Conservation (phyloP, 2,797 vertebrate genomes). For the Epinephelus awoara region DNA sequence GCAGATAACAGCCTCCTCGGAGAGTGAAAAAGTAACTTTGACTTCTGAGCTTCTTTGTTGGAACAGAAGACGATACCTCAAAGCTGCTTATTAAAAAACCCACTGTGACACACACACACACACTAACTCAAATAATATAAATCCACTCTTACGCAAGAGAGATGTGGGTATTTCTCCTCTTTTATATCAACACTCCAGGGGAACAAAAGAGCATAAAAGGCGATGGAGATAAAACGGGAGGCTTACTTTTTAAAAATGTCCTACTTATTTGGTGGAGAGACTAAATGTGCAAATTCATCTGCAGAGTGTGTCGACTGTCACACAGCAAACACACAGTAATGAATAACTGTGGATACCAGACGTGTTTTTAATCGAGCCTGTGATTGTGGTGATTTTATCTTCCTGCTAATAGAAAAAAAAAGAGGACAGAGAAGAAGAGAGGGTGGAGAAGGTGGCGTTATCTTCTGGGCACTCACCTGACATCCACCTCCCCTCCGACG, state of each 20-base stretch:
- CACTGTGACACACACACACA: neutral
- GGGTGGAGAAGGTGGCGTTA: neutral
- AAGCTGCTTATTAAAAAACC: slow-evolving; percentile 43
- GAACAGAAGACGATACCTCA: slow-evolving; percentile 39
- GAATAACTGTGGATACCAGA: neutral
- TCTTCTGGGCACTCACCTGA: slow-evolving; percentile 88
- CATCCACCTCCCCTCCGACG: slow-evolving; percentile 95
- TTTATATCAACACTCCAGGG: slow-evolving; percentile 13
- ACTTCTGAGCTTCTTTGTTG: slow-evolving; percentile 35
- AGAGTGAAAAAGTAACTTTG: slow-evolving; percentile 29
- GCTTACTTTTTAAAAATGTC: neutral
- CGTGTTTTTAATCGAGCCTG: neutral
- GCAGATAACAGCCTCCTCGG: slow-evolving; percentile 31
- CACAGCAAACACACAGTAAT: neutral
- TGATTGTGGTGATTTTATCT: neutral
- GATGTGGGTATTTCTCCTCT: slow-evolving; percentile 30
- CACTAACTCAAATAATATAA: neutral
- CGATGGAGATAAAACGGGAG: neutral
- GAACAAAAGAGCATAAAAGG: slow-evolving; percentile 14
- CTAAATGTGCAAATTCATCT: neutral
- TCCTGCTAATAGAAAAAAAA: neutral
- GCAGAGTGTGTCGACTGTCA: neutral
- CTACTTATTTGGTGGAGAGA: neutral
- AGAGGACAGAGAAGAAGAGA: neutral
- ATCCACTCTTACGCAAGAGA: slow-evolving; percentile 11